These are phyloP conservation scores for Scolopax mira DNA, from an alignment of 2,113 vertebrate species.

Conservation along the genomic window DNA sequence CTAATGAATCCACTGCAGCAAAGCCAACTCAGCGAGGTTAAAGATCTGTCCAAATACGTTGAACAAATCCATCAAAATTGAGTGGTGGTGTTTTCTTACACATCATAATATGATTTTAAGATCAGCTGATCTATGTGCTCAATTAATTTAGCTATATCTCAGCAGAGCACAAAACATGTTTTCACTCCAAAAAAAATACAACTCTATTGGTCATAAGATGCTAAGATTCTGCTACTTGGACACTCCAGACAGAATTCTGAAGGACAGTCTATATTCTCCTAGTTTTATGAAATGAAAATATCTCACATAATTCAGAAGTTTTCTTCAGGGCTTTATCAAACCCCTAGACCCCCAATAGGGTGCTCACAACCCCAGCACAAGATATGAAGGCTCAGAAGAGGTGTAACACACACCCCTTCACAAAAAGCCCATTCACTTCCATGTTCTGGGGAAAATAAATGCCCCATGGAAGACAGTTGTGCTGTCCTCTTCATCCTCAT, in stretches of 20 bases:
- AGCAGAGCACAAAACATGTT: neutral
- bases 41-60: neutral
- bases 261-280: neutral
- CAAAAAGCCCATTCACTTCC: neutral
- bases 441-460: neutral
- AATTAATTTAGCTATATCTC: neutral
- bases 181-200: neutral
- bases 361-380: neutral
- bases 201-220: neutral
- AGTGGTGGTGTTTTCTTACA: neutral
- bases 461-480: fast-evolving
- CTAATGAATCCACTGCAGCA: neutral
- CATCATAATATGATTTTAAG: neutral
- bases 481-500: neutral
- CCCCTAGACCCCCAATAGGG: neutral
- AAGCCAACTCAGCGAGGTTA: neutral
- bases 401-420: too few species aligned
- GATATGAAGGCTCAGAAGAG: neutral
- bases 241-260: neutral
- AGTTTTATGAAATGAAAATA: neutral
- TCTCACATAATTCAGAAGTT: neutral
- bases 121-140: neutral
- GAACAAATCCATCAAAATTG: neutral
- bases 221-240: neutral
- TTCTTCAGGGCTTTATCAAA: neutral